Base-by-base conservation (phyloP, 1,140 invertebrate genomes). In the Bombus cullumanus region DNA sequence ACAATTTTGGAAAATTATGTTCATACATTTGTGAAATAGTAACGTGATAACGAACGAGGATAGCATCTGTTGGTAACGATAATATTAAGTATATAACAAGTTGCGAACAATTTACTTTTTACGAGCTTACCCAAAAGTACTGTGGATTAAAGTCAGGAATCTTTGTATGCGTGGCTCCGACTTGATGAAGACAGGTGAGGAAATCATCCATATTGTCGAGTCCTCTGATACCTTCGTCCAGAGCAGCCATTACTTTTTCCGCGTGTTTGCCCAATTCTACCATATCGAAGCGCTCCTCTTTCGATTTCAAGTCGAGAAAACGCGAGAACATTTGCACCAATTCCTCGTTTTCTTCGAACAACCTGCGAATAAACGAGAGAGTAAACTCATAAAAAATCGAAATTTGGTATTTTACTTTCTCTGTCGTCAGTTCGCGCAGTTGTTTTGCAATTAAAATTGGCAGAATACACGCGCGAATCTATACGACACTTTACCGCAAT, bases 291-390 rank as follows among this genome's bases (percentile, higher is more conserved):
- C 98, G 98, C 85, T 98, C 96, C 90, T 98, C 97, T 88, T 97
- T 97, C 41, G 98, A 98, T 88, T 97, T 96, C 86, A 98, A 95
- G 76, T 97, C 96, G 72, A 96, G 96, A 92, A 98, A 98, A 94
- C 98, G 98, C 74, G 97, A 96, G 94, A 99, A 99, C 94, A 98
- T 96, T 41, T 96, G 95, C 34, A 98, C 95, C 10, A 98, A 95
- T 78, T 98, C 98, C 79, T 96, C 94, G 91, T 98, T 97, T 85
- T 98, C 97, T 94, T 99, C 98, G 94, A 99, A 99, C 88, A 99
- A 95, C 94, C 98, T 98, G 96, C 9, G 94, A 94, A 41, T 69
- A 80, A 0, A 87, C 4, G 37, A 37, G 3, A 53, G 3, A 39
- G 22, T 6, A 3, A 75, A 47, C 6, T 69, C 57, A 25, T n/a